Conservation (phyloP, 2,113 vertebrate species). For the Alethe castanea region DNA sequence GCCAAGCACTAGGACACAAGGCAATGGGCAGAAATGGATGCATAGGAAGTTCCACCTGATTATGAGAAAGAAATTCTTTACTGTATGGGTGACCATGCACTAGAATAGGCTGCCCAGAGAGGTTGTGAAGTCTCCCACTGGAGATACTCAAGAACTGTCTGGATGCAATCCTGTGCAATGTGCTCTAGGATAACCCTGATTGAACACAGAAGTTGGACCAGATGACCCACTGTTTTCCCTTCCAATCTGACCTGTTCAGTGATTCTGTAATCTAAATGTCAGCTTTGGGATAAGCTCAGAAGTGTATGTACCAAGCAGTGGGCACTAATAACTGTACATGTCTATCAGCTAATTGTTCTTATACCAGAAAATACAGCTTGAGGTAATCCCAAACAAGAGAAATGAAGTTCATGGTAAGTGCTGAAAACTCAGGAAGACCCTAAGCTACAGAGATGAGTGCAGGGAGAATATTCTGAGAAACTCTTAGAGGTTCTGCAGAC, state of each 20-base stretch:
- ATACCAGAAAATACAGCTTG: neutral
- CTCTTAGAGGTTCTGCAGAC: neutral
- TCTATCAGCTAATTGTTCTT: neutral
- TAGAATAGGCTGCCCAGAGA: neutral
- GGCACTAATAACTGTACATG: neutral
- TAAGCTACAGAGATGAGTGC: neutral
- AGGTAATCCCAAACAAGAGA: neutral
- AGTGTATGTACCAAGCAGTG: rapidly evolving
- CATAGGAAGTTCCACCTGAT: neutral
- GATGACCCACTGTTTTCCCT: neutral
- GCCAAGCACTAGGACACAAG: neutral
- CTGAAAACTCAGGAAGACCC: neutral
- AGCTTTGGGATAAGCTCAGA: neutral
- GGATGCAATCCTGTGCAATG: neutral
- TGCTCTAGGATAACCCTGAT: neutral
- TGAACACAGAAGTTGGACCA: neutral
- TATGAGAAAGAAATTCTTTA: neutral
- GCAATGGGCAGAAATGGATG: neutral
- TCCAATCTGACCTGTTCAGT: neutral
- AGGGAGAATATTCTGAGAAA: neutral
- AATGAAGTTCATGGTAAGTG: neutral
- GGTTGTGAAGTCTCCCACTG: rapidly evolving
- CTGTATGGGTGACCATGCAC: neutral
- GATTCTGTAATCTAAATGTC: neutral
- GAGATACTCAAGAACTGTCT: neutral